Evolutionary conservation across 2,113 vertebrate species (phyloP).

Genomic region (Macquaria australasica): DNA sequence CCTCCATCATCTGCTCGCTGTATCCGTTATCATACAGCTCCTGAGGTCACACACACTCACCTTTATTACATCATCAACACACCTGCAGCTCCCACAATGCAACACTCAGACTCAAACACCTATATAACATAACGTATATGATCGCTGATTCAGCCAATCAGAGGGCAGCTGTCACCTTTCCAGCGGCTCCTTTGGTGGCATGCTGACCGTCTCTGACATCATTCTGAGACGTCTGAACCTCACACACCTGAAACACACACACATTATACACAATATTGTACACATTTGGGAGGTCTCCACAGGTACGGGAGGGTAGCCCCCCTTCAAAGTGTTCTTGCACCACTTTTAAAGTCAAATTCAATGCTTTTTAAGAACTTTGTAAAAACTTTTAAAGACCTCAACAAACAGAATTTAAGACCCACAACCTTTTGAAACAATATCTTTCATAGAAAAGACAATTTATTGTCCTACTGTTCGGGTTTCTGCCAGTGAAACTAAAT

Average conservation of each 20-base stretch:
- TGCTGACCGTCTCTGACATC: conserved; percentile 76
- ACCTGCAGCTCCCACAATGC: too few relatives aligned
- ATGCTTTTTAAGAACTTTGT: too few relatives aligned
- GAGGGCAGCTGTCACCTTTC: conserved; percentile 68
- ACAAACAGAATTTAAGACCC: too few relatives aligned
- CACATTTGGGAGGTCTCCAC: not conserved
- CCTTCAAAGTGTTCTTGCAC: too few relatives aligned
- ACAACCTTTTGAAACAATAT: too few relatives aligned
- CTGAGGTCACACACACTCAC: conserved; percentile 64
- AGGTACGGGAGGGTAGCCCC: not conserved
- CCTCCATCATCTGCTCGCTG: conserved; percentile 95
- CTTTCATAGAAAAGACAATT: too few relatives aligned
- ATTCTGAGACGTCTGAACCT: conserved; percentile 82
- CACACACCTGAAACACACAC: conserved; percentile 81
- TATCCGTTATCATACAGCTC: conserved; percentile 91
- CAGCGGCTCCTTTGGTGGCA: conserved; percentile 64
- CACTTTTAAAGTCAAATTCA: too few relatives aligned
- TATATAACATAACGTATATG: too few relatives aligned
- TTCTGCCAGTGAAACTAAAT: too few relatives aligned
- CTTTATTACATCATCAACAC: not conserved
- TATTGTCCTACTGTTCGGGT: too few relatives aligned
- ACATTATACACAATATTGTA: conserved; percentile 53
- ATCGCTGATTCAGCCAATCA: not conserved
- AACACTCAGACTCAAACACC: not conserved
- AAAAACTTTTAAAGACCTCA: too few relatives aligned